Evolutionary conservation across 2,888 invertebrate species (phyloP).

Genomic region (Drosophila multiciliata): DNA sequence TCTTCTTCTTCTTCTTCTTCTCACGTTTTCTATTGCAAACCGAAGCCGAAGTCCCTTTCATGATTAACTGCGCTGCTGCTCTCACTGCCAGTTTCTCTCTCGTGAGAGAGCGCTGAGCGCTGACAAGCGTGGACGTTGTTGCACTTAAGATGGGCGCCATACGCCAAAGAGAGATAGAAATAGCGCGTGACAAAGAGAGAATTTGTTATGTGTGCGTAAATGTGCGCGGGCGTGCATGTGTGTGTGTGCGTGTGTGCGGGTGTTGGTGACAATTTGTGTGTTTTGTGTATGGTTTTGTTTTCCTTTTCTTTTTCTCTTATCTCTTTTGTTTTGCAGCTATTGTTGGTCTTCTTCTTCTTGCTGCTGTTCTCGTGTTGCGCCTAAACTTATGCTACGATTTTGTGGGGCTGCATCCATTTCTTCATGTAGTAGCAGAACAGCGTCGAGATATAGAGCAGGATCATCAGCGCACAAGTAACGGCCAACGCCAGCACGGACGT

Average conservation of each 20-base stretch:
- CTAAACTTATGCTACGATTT: conserved; percentile 89
- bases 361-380: conserved; percentile 25
- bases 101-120: conserved; percentile 52
- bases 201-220: conserved; percentile 15
- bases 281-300: conserved; percentile 66
- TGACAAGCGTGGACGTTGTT: conserved; percentile 39
- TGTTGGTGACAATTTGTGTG: conserved; percentile 67
- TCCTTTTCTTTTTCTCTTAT: conserved; percentile 42
- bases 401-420: conserved; percentile 94
- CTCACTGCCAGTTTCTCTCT: conserved; percentile 46
- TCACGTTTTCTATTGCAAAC: conserved; percentile 4
- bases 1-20: neutral
- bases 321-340: conserved; percentile 15
- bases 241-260: conserved; percentile 28
- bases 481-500: conserved; percentile 95
- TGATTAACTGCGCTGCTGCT: conserved; percentile 44
- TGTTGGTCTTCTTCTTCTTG: neutral
- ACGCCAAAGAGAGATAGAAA: conserved; percentile 67
- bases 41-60: conserved; percentile 14
- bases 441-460: conserved; percentile 95
- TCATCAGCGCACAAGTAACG: conserved; percentile 95
- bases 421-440: conserved; percentile 97
- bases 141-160: conserved; percentile 24
- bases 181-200: conserved; percentile 48
- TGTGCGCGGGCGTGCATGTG: conserved; percentile 16